These are phyloP conservation scores for Natator depressus DNA, from an alignment of 2,113 vertebrate genomes.

Conservation along the genomic window DNA sequence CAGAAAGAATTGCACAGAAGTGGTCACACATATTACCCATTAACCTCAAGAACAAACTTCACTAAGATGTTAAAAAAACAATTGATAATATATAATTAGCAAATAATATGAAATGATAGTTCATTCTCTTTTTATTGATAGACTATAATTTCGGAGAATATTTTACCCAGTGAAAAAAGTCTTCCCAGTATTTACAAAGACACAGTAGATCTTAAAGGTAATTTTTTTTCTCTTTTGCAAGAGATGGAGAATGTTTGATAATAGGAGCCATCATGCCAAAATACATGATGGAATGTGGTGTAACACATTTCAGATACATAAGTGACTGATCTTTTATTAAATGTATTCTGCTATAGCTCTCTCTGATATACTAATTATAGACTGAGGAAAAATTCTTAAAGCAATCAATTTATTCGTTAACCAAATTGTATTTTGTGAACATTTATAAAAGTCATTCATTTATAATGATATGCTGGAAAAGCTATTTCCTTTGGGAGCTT, in stretches of 20 bases:
- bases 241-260: not conserved
- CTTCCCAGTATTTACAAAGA: not conserved
- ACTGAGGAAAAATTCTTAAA: not conserved
- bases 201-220: not conserved
- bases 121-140: not conserved
- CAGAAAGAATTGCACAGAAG: not conserved
- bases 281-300: not conserved
- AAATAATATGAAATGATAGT: not conserved
- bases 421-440: not conserved
- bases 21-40: not conserved
- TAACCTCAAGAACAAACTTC: not conserved
- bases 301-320: not conserved
- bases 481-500: too few species aligned
- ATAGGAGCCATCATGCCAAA: not conserved
- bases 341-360: not conserved
- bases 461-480: not conserved
- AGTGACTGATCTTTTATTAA: not conserved
- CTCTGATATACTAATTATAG: not conserved
- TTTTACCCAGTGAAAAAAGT: not conserved
- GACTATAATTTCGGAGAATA: not conserved
- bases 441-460: not conserved
- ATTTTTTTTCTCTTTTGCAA: not conserved
- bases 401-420: fast-evolving
- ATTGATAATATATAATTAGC: not conserved
- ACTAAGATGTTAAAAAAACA: not conserved